Evolutionary conservation across 2,797 vertebrate genomes (phyloP).

Genomic region (Ceryle rudis): DNA sequence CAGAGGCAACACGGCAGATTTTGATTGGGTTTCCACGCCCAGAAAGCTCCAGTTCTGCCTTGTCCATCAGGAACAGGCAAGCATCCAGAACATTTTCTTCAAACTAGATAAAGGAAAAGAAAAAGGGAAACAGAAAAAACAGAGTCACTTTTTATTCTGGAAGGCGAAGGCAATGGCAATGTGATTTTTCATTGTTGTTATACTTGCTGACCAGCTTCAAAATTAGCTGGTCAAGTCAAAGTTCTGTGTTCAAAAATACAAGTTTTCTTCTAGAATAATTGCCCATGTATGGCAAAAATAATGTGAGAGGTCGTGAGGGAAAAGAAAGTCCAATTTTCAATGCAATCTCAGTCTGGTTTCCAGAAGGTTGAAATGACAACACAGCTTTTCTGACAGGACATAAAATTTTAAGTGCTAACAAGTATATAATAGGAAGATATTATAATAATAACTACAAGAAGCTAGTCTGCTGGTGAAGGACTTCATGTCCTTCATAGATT

Average conservation of each 20-base stretch:
- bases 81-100: constrained; percentile 91
- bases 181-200: not conserved
- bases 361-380: constrained; percentile 56
- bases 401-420: constrained; percentile 48
- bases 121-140: not conserved
- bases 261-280: not conserved
- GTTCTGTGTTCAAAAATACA: not conserved
- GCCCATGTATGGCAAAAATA: not conserved
- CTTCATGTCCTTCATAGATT: constrained; percentile 39
- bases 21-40: constrained; percentile 92
- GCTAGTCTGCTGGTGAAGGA: not conserved
- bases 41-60: constrained; percentile 88
- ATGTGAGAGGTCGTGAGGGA: not conserved
- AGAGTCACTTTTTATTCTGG: not conserved
- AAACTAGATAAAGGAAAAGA: constrained; percentile 82
- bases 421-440: constrained; percentile 25
- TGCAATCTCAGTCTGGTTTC: not conserved
- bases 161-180: not conserved
- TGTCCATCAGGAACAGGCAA: constrained; percentile 93
- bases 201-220: not conserved
- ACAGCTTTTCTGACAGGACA: constrained; percentile 27
- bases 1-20: constrained; percentile 90
- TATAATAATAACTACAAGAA: constrained; percentile 48
- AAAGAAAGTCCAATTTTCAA: not conserved
- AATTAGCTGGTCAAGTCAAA: not conserved